These are phyloP conservation scores for Centroberyx gerrardi DNA, from an alignment of 2,797 vertebrate species.

Conservation along the genomic window DNA sequence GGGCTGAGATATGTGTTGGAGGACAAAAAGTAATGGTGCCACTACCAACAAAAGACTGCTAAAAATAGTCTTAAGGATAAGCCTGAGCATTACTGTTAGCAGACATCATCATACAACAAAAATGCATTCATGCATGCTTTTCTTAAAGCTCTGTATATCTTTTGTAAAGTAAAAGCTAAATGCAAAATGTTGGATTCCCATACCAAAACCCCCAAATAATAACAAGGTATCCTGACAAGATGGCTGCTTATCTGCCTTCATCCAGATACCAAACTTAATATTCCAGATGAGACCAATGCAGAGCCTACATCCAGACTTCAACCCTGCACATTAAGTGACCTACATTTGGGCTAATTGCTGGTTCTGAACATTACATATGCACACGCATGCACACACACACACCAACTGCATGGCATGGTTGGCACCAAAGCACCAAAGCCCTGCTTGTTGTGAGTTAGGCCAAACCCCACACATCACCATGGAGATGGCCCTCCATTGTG, in stretches of 20 bases:
- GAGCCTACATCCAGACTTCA: background rate
- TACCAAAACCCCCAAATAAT: background rate
- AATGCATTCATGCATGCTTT: no score
- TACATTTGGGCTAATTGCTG: slow-evolving; percentile 74
- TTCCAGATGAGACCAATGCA: slow-evolving; percentile 26
- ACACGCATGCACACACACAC: slow-evolving; percentile 50
- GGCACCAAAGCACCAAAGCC: slow-evolving; percentile 65
- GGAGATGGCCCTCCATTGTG: slow-evolving; percentile 78
- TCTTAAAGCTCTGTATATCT: no score
- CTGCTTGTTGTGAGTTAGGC: slow-evolving; percentile 69
- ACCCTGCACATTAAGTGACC: slow-evolving; percentile 60
- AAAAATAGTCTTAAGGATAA: no score
- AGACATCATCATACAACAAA: no score
- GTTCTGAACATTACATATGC: slow-evolving; percentile 60
- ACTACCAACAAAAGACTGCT: no score
- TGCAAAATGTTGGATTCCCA: slow-evolving; percentile 11
- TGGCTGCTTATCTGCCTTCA: slow-evolving; percentile 18
- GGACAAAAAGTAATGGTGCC: background rate
- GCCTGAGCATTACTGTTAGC: no score
- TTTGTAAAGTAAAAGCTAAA: background rate
- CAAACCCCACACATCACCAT: slow-evolving; percentile 75
- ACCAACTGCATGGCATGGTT: slow-evolving; percentile 60
- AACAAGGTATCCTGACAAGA: background rate
- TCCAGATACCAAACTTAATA: slow-evolving; percentile 43
- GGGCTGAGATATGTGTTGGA: no score